These are phyloP conservation scores for Leucophenga montana DNA, from an alignment of 2,888 invertebrate genomes.

Conservation along the genomic window DNA sequence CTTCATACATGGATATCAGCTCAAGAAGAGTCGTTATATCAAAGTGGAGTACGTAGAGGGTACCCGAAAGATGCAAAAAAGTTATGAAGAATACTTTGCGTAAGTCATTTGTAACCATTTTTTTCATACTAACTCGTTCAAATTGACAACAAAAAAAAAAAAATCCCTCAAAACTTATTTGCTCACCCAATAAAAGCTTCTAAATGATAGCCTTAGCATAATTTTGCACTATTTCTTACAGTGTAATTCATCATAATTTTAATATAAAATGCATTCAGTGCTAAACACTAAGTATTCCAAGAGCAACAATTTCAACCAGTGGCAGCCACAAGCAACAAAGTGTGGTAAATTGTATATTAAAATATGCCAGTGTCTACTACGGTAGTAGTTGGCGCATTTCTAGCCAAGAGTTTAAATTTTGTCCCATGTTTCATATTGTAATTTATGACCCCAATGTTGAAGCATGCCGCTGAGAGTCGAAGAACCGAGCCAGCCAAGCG, in stretches of 20 bases:
- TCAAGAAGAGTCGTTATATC: no score
- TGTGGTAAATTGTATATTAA: conserved; percentile 38
- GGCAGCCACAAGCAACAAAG: conserved; percentile 60
- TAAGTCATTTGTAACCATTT: no score
- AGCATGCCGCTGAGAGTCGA: conserved; percentile 39
- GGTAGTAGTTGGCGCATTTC: background rate
- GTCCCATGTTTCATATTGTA: conserved; percentile 51
- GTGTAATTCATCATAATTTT: conserved; percentile 16
- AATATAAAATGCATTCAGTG: conserved; percentile 23
- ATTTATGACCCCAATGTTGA: conserved; percentile 62
- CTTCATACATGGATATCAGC: no score
- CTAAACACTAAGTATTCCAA: conserved; percentile 17
- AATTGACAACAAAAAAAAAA: no score
- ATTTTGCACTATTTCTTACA: conserved; percentile 4
- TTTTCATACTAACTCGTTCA: no score
- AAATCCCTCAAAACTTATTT: no score
- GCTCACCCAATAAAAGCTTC: no score
- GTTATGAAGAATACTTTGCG: no score
- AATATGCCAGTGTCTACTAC: conserved; percentile 18
- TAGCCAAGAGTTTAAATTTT: conserved; percentile 11
- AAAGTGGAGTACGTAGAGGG: no score
- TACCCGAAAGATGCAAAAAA: no score
- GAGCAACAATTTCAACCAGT: conserved; percentile 55
- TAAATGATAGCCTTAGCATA: no score
- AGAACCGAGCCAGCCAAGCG: conserved; percentile 58